Evolutionary conservation across 2,888 invertebrate genomes (phyloP), one percentile per base, ranked within the genome.

Genomic region (Chrysomela aeneicollis): DNA sequence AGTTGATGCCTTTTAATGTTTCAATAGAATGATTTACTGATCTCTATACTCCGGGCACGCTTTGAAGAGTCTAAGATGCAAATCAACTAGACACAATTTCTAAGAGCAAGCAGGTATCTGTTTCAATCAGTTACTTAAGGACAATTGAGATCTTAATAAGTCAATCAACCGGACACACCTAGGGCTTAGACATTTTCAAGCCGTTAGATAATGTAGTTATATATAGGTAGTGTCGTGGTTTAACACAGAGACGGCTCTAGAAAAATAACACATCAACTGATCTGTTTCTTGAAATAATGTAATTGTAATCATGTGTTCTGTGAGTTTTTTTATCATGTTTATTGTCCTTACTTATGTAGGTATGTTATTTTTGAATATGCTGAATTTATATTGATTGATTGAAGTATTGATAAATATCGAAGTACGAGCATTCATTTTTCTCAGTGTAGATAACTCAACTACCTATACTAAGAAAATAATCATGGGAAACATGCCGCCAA

Each of bases 121-220:
- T 57, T 57, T 57, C 57, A 26, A 46, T 46, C 57, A 26, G 30
- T 42, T 47, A 46, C 57, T 54, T 57, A 30, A 19, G 21, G 42
- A 54, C 46, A 66, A 50, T 63, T 55, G 55, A 50, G 59, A 60
- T 55, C 49, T 63, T 51, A 60, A 60, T 63, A 47, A 63, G 57
- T 66, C 62, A 66, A 59, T 66, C 62, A 62, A 35, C 19, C 42
- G 30, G 58, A 61, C 62, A 62, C 65, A 47, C 66, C 66, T 37
- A 37, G 30, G 53, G 59, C 35, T 47, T 17, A 46, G 50, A 22
- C 55, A 46, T 18, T 22, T 53, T 61, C 58, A 57, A 58, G 52
- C 42, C 58, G n/a, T 46, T 21, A 46, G 35, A 35, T 35, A 35
- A 26, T 26, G 26, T 26, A 26, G 3, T 26, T 5, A 26, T 26